Evolutionary conservation across 2,113 vertebrate species (phyloP).

Genomic region (Urocynchramus pylzowi): DNA sequence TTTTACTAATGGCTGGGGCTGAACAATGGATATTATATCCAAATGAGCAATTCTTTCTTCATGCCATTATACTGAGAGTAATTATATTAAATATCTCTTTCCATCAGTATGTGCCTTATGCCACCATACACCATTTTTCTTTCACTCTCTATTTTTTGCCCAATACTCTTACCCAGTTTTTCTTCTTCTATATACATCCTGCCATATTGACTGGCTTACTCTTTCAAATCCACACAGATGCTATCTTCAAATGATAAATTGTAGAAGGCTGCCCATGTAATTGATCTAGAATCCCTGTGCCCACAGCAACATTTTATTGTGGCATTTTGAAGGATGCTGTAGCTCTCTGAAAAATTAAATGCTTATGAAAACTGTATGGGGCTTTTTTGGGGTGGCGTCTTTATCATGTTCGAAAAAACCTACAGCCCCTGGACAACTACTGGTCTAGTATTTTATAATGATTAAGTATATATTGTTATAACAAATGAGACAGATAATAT

Average conservation of each 20-base stretch:
- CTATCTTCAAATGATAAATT: slow-evolving; percentile 80
- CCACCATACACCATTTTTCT: neutral
- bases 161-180: neutral
- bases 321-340: slow-evolving; percentile 75
- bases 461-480: neutral
- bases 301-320: slow-evolving; percentile 76
- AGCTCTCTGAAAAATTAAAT: slow-evolving; percentile 64
- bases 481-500: neutral
- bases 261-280: slow-evolving; percentile 72
- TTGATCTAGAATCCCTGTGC: slow-evolving; percentile 76
- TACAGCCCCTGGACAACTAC: neutral
- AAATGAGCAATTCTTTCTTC: slow-evolving; percentile 31
- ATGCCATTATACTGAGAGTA: neutral
- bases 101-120: neutral
- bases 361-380: slow-evolving; percentile 37
- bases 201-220: slow-evolving; percentile 58
- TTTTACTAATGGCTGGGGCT: slow-evolving; percentile 30
- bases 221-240: slow-evolving; percentile 74
- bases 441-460: neutral
- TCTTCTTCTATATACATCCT: slow-evolving; percentile 50
- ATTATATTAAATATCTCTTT: slow-evolving; percentile 40
- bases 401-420: neutral
- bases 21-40: neutral
- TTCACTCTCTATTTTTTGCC: slow-evolving; percentile 46
- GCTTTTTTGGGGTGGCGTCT: neutral